These are phyloP conservation scores for Cricetomys ansorgei DNA, from an alignment of 2,113 vertebrate genomes.

Conservation along the genomic window DNA sequence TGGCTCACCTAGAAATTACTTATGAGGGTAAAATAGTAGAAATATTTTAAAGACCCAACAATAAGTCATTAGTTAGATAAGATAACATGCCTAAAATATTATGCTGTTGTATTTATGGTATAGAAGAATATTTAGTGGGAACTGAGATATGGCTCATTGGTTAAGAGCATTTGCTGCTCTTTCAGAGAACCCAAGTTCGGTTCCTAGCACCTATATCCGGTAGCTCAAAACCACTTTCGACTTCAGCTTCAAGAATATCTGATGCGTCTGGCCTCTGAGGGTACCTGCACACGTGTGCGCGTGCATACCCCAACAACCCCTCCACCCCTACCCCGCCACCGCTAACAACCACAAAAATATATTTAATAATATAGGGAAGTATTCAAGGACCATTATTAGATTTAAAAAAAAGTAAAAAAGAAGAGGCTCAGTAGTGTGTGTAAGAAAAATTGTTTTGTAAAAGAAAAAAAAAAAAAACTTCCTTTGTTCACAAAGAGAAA, in stretches of 20 bases:
- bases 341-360: neutral
- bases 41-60: neutral
- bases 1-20: conserved; percentile 37
- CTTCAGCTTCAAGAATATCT: neutral
- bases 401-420: neutral
- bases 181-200: neutral
- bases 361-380: neutral
- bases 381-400: neutral
- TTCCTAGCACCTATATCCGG: neutral
- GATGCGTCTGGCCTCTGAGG: neutral
- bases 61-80: conserved; percentile 14
- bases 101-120: neutral
- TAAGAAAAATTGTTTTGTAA: neutral
- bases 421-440: neutral
- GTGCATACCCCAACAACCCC: no score
- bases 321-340: no score
- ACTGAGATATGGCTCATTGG: neutral
- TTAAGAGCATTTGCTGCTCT: neutral
- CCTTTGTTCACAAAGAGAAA: neutral
- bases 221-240: neutral
- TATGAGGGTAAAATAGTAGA: neutral
- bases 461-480: neutral
- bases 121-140: neutral
- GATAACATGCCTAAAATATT: neutral
- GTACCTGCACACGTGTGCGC: no score